phyloP scores from a whole-genome alignment of 2,113 vertebrate genomes.

The Saimiri boliviensis region DNA sequence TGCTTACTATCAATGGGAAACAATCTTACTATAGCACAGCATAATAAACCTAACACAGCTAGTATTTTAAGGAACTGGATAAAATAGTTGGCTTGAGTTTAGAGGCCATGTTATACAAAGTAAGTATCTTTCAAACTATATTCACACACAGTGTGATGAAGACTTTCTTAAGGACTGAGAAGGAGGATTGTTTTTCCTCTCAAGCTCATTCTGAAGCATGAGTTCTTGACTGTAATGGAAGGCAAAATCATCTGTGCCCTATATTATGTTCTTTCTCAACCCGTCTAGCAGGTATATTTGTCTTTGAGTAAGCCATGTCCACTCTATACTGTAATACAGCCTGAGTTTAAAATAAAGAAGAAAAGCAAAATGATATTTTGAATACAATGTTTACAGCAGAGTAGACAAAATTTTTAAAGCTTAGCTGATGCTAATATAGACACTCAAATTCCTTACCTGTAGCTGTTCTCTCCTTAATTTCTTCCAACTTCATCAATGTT shows the following conservation, averaged over 20 bases:
- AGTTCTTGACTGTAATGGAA: not conserved
- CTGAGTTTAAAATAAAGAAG: not conserved
- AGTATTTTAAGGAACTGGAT: not conserved
- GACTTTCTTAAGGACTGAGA: not conserved
- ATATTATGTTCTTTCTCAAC: not conserved
- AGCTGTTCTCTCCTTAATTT: slow-evolving; percentile 97
- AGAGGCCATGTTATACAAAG: not conserved
- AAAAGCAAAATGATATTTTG: not conserved
- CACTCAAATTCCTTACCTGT: slow-evolving; percentile 83
- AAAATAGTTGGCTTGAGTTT: not conserved
- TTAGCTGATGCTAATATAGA: not conserved
- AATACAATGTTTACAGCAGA: not conserved
- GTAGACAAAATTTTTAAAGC: not conserved
- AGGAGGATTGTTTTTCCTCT: not conserved
- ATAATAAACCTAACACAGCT: not conserved
- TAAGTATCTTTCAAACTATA: not conserved
- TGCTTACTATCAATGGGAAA: not conserved
- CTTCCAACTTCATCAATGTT: slow-evolving; percentile 95
- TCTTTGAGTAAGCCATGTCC: not conserved
- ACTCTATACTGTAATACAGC: not conserved
- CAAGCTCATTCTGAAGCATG: not conserved
- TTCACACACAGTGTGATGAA: not conserved
- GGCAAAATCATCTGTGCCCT: not conserved
- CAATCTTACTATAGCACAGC: not conserved
- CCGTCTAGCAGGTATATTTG: not conserved